Evolutionary conservation across 1,140 invertebrate genomes (phyloP).

Genomic region (Luehdorfia chinensis): DNA sequence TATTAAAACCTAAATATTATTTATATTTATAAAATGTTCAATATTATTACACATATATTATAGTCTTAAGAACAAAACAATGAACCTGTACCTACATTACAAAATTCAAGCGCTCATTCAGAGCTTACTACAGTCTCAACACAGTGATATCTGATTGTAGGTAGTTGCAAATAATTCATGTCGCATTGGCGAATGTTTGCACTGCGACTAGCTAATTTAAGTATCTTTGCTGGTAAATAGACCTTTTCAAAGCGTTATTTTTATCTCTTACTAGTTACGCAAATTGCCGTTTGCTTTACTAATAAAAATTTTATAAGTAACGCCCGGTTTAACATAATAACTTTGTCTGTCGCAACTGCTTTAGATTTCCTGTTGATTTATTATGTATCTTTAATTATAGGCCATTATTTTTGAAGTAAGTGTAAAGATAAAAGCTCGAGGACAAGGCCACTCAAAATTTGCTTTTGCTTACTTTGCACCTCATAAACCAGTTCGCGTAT

Average conservation of each 20-base stretch:
- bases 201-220: background rate
- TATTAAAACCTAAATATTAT: too few relatives aligned
- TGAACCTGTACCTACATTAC: too few relatives aligned
- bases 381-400: slow-evolving; percentile 3
- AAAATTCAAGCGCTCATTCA: too few relatives aligned
- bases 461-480: background rate
- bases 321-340: background rate
- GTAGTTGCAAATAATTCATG: background rate
- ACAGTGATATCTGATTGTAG: slow-evolving; percentile 5
- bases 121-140: too few relatives aligned
- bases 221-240: too few relatives aligned
- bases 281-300: too few relatives aligned
- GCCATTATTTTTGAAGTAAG: slow-evolving; percentile 6
- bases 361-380: slow-evolving; percentile 14
- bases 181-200: background rate
- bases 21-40: too few relatives aligned
- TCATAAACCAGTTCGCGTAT: slow-evolving; percentile 19
- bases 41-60: too few relatives aligned
- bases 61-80: too few relatives aligned
- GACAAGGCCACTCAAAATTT: slow-evolving; percentile 21
- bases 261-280: too few relatives aligned
- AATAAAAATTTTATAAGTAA: background rate
- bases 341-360: background rate
- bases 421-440: slow-evolving; percentile 15
- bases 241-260: too few relatives aligned